Evolutionary conservation across 2,888 invertebrate species (phyloP).

Genomic region (Hedychridium roseum): DNA sequence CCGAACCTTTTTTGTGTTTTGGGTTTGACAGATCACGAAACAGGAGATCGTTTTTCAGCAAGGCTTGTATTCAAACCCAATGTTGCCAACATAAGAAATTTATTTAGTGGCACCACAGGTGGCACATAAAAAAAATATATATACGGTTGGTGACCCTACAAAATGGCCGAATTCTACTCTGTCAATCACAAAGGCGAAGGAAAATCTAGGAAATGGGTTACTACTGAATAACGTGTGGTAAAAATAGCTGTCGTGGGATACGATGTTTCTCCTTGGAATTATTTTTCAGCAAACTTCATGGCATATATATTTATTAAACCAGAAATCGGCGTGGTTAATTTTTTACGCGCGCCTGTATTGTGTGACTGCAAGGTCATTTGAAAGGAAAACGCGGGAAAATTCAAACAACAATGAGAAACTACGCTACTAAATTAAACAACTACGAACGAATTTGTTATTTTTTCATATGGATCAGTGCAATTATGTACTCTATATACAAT

Average conservation of each 20-base stretch:
- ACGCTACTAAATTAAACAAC: constrained; percentile 26
- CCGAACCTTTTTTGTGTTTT: too few relatives aligned
- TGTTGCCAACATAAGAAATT: background rate
- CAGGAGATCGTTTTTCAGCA: background rate
- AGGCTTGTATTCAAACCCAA: background rate
- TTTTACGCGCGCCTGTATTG: too few relatives aligned
- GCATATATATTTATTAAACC: background rate
- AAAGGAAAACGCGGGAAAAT: too few relatives aligned
- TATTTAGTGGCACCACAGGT: background rate
- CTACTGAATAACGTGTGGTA: background rate
- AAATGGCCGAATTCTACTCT: too few relatives aligned
- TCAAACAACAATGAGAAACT: constrained; percentile 16
- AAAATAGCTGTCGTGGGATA: constrained; percentile 11
- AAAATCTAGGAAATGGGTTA: background rate
- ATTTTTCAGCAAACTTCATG: background rate
- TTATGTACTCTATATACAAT: constrained; percentile 68
- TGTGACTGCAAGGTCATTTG: too few relatives aligned
- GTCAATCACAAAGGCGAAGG: too few relatives aligned
- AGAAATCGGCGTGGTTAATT: constrained; percentile 27
- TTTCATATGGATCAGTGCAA: constrained; percentile 67
- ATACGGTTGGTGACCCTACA: too few relatives aligned
- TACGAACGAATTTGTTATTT: constrained; percentile 66
- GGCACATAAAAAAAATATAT: too few relatives aligned
- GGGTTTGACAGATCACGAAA: constrained; percentile 53
- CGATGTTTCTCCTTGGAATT: background rate